Evolutionary conservation across 35 echinoderm and acorn worm species (phyloP).

Genomic region (Stichopus chloronotus): DNA sequence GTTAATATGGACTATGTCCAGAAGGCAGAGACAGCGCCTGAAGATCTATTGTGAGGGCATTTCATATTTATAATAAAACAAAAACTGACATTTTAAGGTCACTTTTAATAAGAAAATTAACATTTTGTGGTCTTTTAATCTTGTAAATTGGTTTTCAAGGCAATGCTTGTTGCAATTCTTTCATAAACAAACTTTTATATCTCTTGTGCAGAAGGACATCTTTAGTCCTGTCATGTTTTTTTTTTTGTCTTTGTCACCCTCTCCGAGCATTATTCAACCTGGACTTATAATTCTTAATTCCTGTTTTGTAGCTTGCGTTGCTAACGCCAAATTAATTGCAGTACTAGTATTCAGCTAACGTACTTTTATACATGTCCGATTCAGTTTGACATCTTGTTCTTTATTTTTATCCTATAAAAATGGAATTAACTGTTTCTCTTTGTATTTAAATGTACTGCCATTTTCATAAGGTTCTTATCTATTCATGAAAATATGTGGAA

Average conservation of each 20-base stretch:
- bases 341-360: constrained; percentile 10
- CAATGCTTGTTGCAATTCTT: background rate
- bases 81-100: background rate
- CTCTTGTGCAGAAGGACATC: background rate
- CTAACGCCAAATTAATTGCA: background rate
- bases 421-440: background rate
- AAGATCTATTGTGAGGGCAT: too few relatives aligned
- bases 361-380: background rate
- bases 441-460: background rate
- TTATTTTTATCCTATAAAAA: background rate
- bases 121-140: background rate
- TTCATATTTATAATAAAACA: too few relatives aligned
- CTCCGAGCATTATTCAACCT: background rate
- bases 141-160: background rate
- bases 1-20: too few relatives aligned
- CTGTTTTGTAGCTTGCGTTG: background rate
- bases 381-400: background rate
- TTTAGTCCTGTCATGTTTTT: background rate
- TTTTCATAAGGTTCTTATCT: constrained; percentile 7
- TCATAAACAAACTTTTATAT: background rate
- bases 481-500: constrained; percentile 22
- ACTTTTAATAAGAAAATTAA: background rate
- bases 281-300: background rate
- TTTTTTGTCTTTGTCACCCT: background rate
- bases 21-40: too few relatives aligned